Percentiles rank a stretch among this genome's conserved stretches.
phyloP scores from a whole-genome alignment of 2,888 invertebrate genomes.

The Drepana falcataria region DNA sequence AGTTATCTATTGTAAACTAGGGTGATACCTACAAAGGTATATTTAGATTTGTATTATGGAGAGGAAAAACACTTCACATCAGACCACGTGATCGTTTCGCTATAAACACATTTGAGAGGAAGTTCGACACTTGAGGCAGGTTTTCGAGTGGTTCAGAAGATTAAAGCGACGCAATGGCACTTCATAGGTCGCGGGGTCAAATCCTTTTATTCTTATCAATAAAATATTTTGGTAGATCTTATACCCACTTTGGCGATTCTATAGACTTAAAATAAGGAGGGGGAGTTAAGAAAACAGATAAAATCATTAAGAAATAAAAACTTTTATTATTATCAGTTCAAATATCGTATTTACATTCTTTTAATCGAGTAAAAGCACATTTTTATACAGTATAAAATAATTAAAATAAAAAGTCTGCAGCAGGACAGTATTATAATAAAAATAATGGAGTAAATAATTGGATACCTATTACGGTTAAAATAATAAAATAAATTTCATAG shows the following conservation, averaged over 20 bases:
- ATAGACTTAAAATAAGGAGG: not conserved
- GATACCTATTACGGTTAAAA: constrained; percentile 45
- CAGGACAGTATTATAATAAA: constrained; percentile 48
- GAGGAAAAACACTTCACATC: too few species aligned
- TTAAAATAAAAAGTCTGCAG: constrained; percentile 46
- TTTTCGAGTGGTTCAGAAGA: too few species aligned
- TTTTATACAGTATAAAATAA: constrained; percentile 64
- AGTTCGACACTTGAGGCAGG: too few species aligned
- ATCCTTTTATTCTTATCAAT: too few species aligned
- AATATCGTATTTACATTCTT: constrained; percentile 79
- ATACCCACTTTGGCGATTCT: not conserved
- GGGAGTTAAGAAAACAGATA: constrained; percentile 30
- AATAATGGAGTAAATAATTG: constrained; percentile 41
- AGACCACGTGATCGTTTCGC: too few species aligned
- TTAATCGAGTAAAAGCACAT: constrained; percentile 77
- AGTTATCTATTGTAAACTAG: too few species aligned
- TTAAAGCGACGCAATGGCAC: too few species aligned
- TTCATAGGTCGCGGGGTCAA: too few species aligned
- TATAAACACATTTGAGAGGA: too few species aligned
- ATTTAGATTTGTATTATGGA: too few species aligned
- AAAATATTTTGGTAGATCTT: too few species aligned
- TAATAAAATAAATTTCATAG: constrained; percentile 54
- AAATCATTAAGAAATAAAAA: constrained; percentile 74
- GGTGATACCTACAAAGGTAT: too few species aligned
- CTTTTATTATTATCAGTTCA: constrained; percentile 80